These are phyloP conservation scores for Mechanitis mazaeus DNA, from an alignment of 2,888 invertebrate genomes.

Conservation along the genomic window DNA sequence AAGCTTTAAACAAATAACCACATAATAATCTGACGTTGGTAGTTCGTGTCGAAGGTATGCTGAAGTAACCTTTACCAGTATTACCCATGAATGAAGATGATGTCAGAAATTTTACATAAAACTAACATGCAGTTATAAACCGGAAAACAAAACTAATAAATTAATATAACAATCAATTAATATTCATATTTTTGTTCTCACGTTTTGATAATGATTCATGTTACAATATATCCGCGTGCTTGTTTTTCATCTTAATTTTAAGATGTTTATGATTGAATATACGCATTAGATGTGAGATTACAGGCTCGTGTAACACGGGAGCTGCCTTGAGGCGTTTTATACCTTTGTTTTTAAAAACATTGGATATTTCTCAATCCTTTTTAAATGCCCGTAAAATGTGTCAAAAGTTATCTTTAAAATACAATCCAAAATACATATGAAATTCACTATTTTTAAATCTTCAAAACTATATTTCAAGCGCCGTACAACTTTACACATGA, in stretches of 20 bases:
- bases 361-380: too few relatives aligned
- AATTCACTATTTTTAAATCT: too few relatives aligned
- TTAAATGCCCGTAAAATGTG: too few relatives aligned
- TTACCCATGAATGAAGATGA: conserved; percentile 4
- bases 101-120: not conserved
- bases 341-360: conserved; percentile 27
- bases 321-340: conserved; percentile 49
- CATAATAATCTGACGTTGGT: too few relatives aligned
- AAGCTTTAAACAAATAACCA: too few relatives aligned
- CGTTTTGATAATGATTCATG: conserved; percentile 2
- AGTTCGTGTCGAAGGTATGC: too few relatives aligned
- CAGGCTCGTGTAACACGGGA: conserved; percentile 55
- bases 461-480: too few relatives aligned
- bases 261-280: conserved; percentile 2
- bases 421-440: too few relatives aligned
- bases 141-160: conserved; percentile 1
- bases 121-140: not conserved
- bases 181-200: conserved; percentile 8
- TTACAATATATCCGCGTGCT: not conserved
- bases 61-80: too few relatives aligned
- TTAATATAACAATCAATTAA: conserved; percentile 5
- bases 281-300: conserved; percentile 42
- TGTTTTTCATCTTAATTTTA: not conserved
- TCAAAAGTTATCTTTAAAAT: too few relatives aligned
- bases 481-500: too few relatives aligned